Base-by-base conservation (phyloP, 2,888 invertebrate genomes). In the Spilosoma lubricipeda region DNA sequence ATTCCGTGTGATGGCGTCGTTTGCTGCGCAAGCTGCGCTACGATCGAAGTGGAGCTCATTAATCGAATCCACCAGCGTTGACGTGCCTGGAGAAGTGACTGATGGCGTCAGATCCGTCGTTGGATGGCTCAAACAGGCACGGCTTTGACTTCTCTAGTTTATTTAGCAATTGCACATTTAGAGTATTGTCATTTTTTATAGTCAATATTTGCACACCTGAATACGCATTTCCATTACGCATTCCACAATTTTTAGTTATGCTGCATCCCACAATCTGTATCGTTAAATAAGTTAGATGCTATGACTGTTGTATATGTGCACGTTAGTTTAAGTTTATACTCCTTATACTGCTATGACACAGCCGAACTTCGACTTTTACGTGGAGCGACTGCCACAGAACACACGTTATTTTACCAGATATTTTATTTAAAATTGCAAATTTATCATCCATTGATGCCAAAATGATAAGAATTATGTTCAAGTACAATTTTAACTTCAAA, bases 71-170 rank as follows among this genome's bases (percentile, higher is more conserved):
- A 97, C 97, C 80, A 96, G 96, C 82, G 96, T 97, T 79, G 97
- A 97, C 88, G 96, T 97, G 71, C 96, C 96, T 0, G 95, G 96
- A 2, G 97, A 97, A 89, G 97, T 97, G 75, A 96, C 97, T 23
- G 97, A 97, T 85, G 97, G 97, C 88, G 97, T 98, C 85, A 96
- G 97, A 82, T 97, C 97, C 85, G 98, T 98, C 88, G 97, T 98
- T 82, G 98, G 98, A 94, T 98, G 98, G 98, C 96, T 98, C 71
- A 98, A 98, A 96, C 98, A 98, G 98, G 98, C 96, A 96, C 85
- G 92, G 82, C 63, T 65, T 73, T 73, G 33, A 11, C 39, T 64
- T 72, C 36, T 27, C 36, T 72, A 69, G 30, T 65, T 56, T 69
- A 39, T 67, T 23, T 67, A 67, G 45, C 45, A 42, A n/a, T 67